phyloP scores from a whole-genome alignment of 2,113 vertebrate genomes.

The Panurus biarmicus region DNA sequence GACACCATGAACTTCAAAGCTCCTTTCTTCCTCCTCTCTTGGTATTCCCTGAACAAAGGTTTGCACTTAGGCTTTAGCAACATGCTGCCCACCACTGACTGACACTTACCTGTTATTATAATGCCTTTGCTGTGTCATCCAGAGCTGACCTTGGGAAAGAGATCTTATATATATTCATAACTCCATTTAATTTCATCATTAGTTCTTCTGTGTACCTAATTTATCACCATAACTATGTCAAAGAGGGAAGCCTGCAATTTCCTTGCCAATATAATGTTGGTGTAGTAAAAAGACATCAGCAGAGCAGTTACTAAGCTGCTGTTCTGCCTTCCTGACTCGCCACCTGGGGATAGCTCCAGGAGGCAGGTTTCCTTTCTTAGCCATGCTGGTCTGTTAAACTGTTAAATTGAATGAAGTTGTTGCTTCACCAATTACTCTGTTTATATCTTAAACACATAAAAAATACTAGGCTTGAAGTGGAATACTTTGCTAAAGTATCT shows the following conservation, averaged over 20 bases:
- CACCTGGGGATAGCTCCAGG: neutral
- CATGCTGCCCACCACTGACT: neutral
- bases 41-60: neutral
- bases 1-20: neutral
- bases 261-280: neutral
- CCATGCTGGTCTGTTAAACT: neutral
- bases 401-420: neutral
- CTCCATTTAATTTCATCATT: conserved; percentile 49
- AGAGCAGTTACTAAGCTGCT: neutral
- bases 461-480: neutral
- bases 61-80: neutral
- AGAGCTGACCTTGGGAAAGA: conserved; percentile 38
- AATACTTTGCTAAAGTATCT: neutral
- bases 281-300: neutral
- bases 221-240: conserved; percentile 46
- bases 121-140: neutral
- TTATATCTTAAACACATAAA: neutral
- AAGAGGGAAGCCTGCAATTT: conserved; percentile 25
- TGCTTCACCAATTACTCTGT: neutral
- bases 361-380: neutral
- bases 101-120: neutral
- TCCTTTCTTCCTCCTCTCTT: neutral
- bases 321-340: neutral
- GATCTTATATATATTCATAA: conserved; percentile 55
- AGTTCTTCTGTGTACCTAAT: conserved; percentile 43